Conservation (phyloP, 2,797 vertebrate genomes). For the Odontamblyopus lacepedii region DNA sequence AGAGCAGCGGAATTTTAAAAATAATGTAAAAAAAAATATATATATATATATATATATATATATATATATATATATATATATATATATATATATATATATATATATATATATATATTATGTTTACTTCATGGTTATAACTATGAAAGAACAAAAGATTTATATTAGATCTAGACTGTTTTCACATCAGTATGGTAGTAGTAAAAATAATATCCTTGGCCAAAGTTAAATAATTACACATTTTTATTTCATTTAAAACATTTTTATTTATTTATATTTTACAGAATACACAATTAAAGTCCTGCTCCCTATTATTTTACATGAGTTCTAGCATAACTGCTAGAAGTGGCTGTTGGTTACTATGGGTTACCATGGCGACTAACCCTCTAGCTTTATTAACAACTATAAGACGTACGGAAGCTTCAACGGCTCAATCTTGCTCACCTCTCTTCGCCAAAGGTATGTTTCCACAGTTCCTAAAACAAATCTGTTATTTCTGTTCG, state of each 20-base stretch:
- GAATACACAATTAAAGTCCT: too few relatives aligned
- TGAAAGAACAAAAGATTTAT: too few relatives aligned
- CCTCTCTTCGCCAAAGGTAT: conserved; percentile 4
- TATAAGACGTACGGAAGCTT: conserved; percentile 27
- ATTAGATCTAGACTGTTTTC: too few relatives aligned
- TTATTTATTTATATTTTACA: too few relatives aligned
- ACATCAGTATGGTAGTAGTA: too few relatives aligned
- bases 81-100: neutral
- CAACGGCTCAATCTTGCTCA: neutral
- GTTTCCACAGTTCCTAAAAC: neutral
- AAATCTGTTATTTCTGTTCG: neutral
- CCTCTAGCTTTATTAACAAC: neutral
- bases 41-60: neutral
- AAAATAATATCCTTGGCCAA: too few relatives aligned
- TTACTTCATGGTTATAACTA: neutral
- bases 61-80: neutral
- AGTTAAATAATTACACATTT: too few relatives aligned
- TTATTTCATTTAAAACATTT: too few relatives aligned
- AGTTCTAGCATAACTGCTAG: too few relatives aligned
- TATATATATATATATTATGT: neutral
- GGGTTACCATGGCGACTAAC: neutral
- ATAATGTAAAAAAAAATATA: too few relatives aligned
- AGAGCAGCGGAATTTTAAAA: too few relatives aligned
- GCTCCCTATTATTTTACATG: too few relatives aligned
- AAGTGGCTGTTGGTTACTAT: neutral